Evolutionary conservation across 1,140 invertebrate genomes (phyloP).

Genomic region (Trichomalopsis sarcophagae): DNA sequence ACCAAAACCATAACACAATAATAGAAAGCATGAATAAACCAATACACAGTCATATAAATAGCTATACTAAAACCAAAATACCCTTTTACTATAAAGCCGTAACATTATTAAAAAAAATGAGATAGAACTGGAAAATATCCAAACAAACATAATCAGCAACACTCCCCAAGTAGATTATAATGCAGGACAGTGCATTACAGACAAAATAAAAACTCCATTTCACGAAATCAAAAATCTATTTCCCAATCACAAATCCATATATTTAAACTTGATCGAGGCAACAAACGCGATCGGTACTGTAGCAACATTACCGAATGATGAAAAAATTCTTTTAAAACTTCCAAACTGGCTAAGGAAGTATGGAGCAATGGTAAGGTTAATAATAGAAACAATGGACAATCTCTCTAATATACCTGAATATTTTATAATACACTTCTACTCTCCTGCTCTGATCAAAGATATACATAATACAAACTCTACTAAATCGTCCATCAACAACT

Average conservation of each 20-base stretch:
- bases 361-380: neutral
- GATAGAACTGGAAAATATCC: neutral
- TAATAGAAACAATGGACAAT: neutral
- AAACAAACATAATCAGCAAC: neutral
- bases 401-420: too few relatives aligned
- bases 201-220: too few relatives aligned
- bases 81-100: neutral
- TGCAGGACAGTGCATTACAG: too few relatives aligned
- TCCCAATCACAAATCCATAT: neutral
- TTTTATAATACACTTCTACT: too few relatives aligned
- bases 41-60: neutral
- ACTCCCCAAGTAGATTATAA: too few relatives aligned
- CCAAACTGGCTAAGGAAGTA: neutral
- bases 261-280: neutral
- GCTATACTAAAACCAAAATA: neutral
- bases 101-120: neutral
- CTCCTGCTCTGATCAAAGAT: too few relatives aligned
- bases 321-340: neutral
- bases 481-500: too few relatives aligned
- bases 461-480: too few relatives aligned
- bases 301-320: neutral
- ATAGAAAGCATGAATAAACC: neutral
- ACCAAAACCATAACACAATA: neutral
- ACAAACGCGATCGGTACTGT: neutral
- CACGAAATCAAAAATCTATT: too few relatives aligned